Conservation (phyloP, 2,888 invertebrate species). For the Spilarctia lutea region DNA sequence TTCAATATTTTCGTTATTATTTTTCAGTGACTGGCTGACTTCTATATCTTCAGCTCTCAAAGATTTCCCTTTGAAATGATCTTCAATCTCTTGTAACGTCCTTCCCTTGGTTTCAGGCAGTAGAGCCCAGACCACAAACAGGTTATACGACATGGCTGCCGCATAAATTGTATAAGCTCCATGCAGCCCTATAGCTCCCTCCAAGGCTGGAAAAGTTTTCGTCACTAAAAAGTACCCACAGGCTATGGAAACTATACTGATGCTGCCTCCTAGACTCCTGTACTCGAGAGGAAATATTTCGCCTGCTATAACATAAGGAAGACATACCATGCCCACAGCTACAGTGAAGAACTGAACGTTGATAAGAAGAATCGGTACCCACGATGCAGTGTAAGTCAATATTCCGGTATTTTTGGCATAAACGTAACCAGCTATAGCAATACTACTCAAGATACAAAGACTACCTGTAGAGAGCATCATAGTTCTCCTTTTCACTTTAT, state of each 20-base stretch:
- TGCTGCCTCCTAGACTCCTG: slow-evolving; percentile 86
- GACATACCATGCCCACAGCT: slow-evolving; percentile 84
- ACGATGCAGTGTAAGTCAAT: slow-evolving; percentile 60
- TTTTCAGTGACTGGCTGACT: slow-evolving; percentile 36
- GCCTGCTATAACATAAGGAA: slow-evolving; percentile 89
- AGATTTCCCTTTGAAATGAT: slow-evolving; percentile 70
- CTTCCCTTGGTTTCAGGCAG: slow-evolving; percentile 89
- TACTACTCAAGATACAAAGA: slow-evolving; percentile 83
- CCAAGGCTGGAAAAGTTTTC: slow-evolving; percentile 85
- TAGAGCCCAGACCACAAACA: slow-evolving; percentile 80
- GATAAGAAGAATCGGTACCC: slow-evolving; percentile 76
- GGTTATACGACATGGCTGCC: slow-evolving; percentile 75
- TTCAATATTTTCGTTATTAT: slow-evolving; percentile 37
- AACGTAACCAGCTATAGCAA: slow-evolving; percentile 76
- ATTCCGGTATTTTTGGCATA: slow-evolving; percentile 56
- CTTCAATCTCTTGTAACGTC: slow-evolving; percentile 88
- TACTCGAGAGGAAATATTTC: slow-evolving; percentile 88
- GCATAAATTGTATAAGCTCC: slow-evolving; percentile 85
- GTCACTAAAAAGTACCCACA: slow-evolving; percentile 86
- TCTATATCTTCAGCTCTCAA: slow-evolving; percentile 52
- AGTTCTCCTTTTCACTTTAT: slow-evolving; percentile 84
- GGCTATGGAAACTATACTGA: slow-evolving; percentile 84
- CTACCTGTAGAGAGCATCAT: slow-evolving; percentile 85
- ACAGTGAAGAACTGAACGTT: slow-evolving; percentile 83
- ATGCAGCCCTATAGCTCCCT: slow-evolving; percentile 76